These are phyloP conservation scores for Lepidonotus clava DNA, from an alignment of 2,888 invertebrate genomes.

Conservation along the genomic window DNA sequence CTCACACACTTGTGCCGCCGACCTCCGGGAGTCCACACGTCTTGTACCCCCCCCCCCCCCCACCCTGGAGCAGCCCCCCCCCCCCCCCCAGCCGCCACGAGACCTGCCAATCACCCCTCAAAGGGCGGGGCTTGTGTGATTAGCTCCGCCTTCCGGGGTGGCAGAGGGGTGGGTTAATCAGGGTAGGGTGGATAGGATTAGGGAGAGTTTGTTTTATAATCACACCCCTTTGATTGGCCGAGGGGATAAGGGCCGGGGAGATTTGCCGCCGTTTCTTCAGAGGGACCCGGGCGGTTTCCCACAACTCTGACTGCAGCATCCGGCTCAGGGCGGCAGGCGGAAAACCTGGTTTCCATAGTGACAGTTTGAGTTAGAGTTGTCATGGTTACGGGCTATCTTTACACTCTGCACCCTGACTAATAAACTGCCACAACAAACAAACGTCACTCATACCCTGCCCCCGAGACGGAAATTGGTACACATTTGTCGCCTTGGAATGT, in stretches of 20 bases:
- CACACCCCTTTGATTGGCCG: neutral
- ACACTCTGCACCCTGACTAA: neutral
- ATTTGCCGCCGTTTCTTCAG: too few relatives aligned
- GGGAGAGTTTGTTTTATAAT: neutral
- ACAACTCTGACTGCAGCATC: neutral
- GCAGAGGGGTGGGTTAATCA: neutral
- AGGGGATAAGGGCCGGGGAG: too few relatives aligned
- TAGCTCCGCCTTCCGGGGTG: neutral
- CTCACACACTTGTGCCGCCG: neutral
- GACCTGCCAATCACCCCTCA: neutral
- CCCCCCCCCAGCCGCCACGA: neutral
- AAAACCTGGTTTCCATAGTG: neutral
- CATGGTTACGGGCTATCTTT: neutral
- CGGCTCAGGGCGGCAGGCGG: neutral
- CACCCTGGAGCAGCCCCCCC: neutral
- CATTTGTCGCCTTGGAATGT: too few relatives aligned
- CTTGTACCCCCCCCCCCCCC: neutral
- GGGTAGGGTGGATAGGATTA: neutral
- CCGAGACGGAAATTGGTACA: too few relatives aligned
- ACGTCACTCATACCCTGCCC: too few relatives aligned
- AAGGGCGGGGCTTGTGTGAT: neutral
- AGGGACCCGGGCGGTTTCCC: too few relatives aligned
- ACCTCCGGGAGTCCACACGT: neutral
- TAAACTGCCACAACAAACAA: too few relatives aligned
- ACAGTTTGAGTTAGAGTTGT: neutral